phyloP scores from a whole-genome alignment of 2,797 vertebrate genomes.

The Lindbergichthys nudifrons region DNA sequence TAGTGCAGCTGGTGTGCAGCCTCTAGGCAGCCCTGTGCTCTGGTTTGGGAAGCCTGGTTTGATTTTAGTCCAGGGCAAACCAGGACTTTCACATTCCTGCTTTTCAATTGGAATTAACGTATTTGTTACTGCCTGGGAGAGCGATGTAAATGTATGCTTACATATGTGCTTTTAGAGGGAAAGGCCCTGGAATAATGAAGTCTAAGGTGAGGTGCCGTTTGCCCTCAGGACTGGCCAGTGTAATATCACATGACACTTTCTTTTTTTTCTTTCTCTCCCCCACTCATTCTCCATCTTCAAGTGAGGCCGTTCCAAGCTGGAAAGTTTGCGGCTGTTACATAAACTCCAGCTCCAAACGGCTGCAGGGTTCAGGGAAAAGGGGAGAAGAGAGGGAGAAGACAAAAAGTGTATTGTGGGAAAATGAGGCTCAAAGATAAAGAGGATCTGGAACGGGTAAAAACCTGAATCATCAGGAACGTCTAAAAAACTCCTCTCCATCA shows the following conservation, averaged over 20 bases:
- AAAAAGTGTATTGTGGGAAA: conserved; percentile 59
- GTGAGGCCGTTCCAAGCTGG: conserved; percentile 67
- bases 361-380: conserved; percentile 59
- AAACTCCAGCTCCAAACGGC: conserved; percentile 62
- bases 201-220: conserved; percentile 58
- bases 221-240: conserved; percentile 45
- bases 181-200: conserved; percentile 53
- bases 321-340: conserved; percentile 71
- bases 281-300: conserved; percentile 59
- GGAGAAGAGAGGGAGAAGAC: conserved; percentile 36
- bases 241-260: conserved; percentile 69
- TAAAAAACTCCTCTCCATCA: conserved; percentile 71
- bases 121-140: conserved; percentile 65
- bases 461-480: conserved; percentile 61
- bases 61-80: conserved; percentile 73
- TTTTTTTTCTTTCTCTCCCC: conserved; percentile 41
- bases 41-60: conserved; percentile 69
- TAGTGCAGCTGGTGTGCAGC: conserved; percentile 73
- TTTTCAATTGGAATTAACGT: conserved; percentile 75
- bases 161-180: conserved; percentile 54
- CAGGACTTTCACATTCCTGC: conserved; percentile 74
- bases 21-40: conserved; percentile 62
- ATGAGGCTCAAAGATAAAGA: conserved; percentile 56
- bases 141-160: conserved; percentile 69
- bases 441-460: conserved; percentile 68